Conservation (phyloP, 2,888 invertebrate species). For the Caenorhabditis sp. region DNA sequence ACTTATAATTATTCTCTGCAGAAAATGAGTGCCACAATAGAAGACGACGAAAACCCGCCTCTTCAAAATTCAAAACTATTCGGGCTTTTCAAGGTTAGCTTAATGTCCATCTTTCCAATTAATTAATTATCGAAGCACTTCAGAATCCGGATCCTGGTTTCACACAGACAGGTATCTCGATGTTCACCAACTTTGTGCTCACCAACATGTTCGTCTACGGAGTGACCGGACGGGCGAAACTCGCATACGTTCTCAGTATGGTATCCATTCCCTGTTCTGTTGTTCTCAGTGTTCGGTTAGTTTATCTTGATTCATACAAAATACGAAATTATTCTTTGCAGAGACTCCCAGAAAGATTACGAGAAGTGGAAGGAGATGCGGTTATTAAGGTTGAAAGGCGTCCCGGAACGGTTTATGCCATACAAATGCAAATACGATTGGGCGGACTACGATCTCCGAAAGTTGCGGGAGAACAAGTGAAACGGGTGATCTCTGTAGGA, state of each 20-base stretch:
- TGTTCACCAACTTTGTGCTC: constrained; percentile 65
- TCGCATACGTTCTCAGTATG: constrained; percentile 64
- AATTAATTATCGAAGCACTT: constrained; percentile 1
- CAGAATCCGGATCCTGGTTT: constrained; percentile 71
- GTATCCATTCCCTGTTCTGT: constrained; percentile 68
- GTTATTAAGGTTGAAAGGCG: constrained; percentile 65
- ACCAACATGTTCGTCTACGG: constrained; percentile 74
- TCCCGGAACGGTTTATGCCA: constrained; percentile 71
- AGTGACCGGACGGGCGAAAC: constrained; percentile 65
- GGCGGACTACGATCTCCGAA: constrained; percentile 66
- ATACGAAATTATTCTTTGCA: constrained; percentile 8
- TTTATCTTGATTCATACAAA: not conserved
- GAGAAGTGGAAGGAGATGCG: constrained; percentile 73
- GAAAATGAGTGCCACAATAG: constrained; percentile 27
- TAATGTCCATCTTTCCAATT: not conserved
- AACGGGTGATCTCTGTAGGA: constrained; percentile 1
- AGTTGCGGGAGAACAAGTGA: constrained; percentile 30
- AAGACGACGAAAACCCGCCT: constrained; percentile 56
- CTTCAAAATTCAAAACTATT: constrained; percentile 41
- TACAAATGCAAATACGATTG: constrained; percentile 75
- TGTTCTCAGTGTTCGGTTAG: constrained; percentile 55
- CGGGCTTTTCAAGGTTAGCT: constrained; percentile 51
- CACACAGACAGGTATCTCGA: constrained; percentile 66
- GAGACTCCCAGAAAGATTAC: constrained; percentile 70
- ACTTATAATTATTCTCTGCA: not conserved